These are phyloP conservation scores for Plebejus anna DNA, from an alignment of 2,888 invertebrate genomes.

Conservation along the genomic window DNA sequence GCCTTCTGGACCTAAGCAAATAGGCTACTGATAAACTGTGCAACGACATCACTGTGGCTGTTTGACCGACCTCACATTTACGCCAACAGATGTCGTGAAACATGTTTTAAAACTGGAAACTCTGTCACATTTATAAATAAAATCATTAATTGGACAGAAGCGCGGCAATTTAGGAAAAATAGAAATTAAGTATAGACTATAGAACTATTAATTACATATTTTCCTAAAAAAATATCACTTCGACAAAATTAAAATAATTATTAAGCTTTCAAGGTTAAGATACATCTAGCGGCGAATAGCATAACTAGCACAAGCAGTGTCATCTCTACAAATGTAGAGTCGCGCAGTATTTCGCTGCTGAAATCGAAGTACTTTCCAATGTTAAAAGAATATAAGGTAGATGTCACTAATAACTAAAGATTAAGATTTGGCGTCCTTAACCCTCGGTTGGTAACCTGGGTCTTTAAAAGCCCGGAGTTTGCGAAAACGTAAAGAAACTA, in stretches of 20 bases:
- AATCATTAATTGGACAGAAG: neutral
- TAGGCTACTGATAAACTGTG: neutral
- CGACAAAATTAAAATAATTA: too few relatives aligned
- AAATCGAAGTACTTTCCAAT: neutral
- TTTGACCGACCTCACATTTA: neutral
- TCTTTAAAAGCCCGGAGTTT: too few relatives aligned
- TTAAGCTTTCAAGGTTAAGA: neutral
- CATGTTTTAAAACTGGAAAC: neutral
- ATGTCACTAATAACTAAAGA: neutral
- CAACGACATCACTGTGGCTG: neutral
- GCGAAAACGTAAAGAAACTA: too few relatives aligned
- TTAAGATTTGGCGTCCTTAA: too few relatives aligned
- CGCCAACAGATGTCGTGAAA: neutral
- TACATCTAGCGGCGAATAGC: slow-evolving; percentile 53
- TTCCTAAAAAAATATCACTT: too few relatives aligned
- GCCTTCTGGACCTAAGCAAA: neutral
- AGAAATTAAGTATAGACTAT: too few relatives aligned
- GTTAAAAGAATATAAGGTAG: neutral
- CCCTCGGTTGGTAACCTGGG: too few relatives aligned
- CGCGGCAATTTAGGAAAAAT: too few relatives aligned
- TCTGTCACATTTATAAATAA: neutral
- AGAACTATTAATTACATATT: too few relatives aligned
- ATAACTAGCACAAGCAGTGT: slow-evolving; percentile 10
- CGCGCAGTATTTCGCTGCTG: neutral
- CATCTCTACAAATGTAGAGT: neutral